Evolutionary conservation across 2,113 vertebrate genomes (phyloP), one percentile per base, ranked within the genome.

Genomic region (Panurus biarmicus): DNA sequence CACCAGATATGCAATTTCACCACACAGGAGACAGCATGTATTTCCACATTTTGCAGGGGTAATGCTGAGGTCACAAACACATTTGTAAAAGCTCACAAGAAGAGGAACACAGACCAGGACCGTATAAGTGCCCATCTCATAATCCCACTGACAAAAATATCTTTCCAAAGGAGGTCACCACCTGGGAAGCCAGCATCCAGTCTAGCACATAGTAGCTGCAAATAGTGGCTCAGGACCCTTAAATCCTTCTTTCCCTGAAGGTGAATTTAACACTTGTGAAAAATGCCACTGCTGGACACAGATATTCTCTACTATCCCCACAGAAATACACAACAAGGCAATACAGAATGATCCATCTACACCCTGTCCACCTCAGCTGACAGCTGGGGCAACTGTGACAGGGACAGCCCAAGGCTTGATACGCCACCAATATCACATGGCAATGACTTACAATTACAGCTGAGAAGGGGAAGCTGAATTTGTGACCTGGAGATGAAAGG

Each of bases 401-500:
- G 29, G 67, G 45, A 45, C 15, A 74, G 48, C 57, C 7, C 56
- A 65, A 58, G 83, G 80, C 58, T n/a, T 14, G 42, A 42, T 28
- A 53, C 0, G 23, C 58, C 48, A 79, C 6, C 2, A 71, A 7
- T 28, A 56, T 13, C 64, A 81, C 2, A 0, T 66, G 82, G 79
- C 70, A 85, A 47, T 61, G 72, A 88, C 81, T 91, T 85, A 70
- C 75, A 75, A 48, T 83, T 66, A 78, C 33, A 77, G 84, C 77
- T 91, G 58, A 93, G 2, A 6, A 92, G 51, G 79, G 53, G 35
- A 80, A 87, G 60, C 67, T 74, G 47, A 33, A 84, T 81, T 60
- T 74, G 64, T 91, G 93, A 95, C 93, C 91, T 71, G 51, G 57
- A 94, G 81, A 90, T 78, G 60, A 94, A 83, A 92, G 89, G 89